phyloP scores from a whole-genome alignment of 2,888 invertebrate genomes.

The Pelosia muscerda region DNA sequence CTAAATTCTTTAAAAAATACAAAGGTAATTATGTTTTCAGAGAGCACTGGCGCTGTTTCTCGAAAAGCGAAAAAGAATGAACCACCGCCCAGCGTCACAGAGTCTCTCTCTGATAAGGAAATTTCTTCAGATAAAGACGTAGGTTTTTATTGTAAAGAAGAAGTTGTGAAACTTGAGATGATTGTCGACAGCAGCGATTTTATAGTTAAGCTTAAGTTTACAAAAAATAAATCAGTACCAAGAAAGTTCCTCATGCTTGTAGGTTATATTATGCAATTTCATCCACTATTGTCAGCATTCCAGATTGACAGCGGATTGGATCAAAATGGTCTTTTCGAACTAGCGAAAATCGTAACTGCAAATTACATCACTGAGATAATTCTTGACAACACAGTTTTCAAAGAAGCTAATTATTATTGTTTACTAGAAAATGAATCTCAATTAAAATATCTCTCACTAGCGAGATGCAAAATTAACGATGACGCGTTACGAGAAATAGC shows the following conservation, averaged over 20 bases:
- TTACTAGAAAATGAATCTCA: slow-evolving; percentile 53
- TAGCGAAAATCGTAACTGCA: neutral
- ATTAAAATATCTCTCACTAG: slow-evolving; percentile 60
- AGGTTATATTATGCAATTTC: slow-evolving; percentile 10
- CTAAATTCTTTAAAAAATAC: neutral
- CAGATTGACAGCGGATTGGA: slow-evolving; percentile 14
- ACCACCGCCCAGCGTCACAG: neutral
- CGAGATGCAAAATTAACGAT: slow-evolving; percentile 66
- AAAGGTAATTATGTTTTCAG: neutral
- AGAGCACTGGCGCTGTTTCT: neutral
- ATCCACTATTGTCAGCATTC: slow-evolving; percentile 7
- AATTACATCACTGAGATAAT: slow-evolving; percentile 20
- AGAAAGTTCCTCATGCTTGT: slow-evolving; percentile 8
- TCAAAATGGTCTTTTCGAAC: slow-evolving; percentile 3
- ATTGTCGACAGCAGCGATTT: neutral
- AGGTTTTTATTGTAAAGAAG: neutral
- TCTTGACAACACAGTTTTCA: slow-evolving; percentile 11
- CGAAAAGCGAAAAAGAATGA: slow-evolving; percentile 10
- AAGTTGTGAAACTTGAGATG: neutral
- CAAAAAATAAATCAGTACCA: slow-evolving; percentile 13
- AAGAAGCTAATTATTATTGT: slow-evolving; percentile 57
- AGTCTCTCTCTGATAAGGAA: neutral
- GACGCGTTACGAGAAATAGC: slow-evolving; percentile 57
- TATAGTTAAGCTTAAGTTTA: slow-evolving; percentile 13
- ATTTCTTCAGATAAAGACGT: neutral